phyloP scores from a whole-genome alignment of 2,888 invertebrate genomes.

The Scaptomyza caliginosa region DNA sequence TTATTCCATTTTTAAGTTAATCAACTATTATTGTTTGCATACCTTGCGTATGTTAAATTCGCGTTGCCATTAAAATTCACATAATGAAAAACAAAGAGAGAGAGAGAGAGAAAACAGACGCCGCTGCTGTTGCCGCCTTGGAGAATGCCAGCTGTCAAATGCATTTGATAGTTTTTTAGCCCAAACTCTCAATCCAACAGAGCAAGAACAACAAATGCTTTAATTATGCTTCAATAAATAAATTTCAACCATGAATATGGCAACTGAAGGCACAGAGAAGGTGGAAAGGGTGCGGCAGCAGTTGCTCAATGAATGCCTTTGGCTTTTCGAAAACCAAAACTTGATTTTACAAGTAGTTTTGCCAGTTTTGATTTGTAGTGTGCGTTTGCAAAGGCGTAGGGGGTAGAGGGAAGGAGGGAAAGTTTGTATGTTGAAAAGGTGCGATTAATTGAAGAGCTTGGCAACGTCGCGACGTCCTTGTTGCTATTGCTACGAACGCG shows the following conservation, averaged over 20 bases:
- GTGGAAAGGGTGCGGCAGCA: not conserved
- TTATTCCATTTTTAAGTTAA: not conserved
- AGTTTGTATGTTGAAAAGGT: slow-evolving; percentile 65
- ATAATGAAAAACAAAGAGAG: slow-evolving; percentile 8
- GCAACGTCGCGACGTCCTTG: slow-evolving; percentile 32
- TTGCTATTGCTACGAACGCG: slow-evolving; percentile 33
- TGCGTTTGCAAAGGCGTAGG: slow-evolving; percentile 5
- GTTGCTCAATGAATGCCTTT: slow-evolving; percentile 5
- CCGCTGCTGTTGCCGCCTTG: slow-evolving; percentile 1
- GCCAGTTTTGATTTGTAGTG: slow-evolving; percentile 55
- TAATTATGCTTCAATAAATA: slow-evolving; percentile 78
- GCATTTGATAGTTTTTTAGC: slow-evolving; percentile 69
- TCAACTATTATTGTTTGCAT: not conserved
- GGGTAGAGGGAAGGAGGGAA: not conserved
- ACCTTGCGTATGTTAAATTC: slow-evolving; percentile 7
- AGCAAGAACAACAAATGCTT: slow-evolving; percentile 45
- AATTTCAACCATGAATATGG: slow-evolving; percentile 42
- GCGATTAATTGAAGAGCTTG: slow-evolving; percentile 78
- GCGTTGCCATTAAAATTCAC: slow-evolving; percentile 4
- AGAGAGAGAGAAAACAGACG: no score
- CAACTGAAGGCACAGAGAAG: not conserved
- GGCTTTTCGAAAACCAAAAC: slow-evolving; percentile 43
- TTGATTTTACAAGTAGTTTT: slow-evolving; percentile 61
- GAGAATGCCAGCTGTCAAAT: slow-evolving; percentile 69
- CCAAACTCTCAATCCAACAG: not conserved